Conservation (phyloP, 2,797 vertebrate species). For the Tachyglossus aculeatus region DNA sequence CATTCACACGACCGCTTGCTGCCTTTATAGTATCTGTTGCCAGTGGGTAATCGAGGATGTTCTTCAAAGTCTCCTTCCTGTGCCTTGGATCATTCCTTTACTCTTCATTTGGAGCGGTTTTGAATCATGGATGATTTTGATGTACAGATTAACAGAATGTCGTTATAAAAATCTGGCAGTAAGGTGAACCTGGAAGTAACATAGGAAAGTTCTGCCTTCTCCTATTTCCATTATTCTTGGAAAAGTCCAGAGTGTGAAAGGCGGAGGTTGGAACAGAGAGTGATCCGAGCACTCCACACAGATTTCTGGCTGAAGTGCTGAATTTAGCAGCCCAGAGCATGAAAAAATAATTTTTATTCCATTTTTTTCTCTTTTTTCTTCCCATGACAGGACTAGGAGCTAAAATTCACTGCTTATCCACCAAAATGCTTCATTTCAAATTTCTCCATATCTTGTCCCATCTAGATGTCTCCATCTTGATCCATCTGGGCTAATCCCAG, state of each 20-base stretch:
- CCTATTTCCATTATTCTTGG: conserved; percentile 65
- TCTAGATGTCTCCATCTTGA: neutral
- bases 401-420: neutral
- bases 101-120: neutral
- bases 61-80: neutral
- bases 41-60: conserved; percentile 29
- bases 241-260: conserved; percentile 16
- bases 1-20: neutral
- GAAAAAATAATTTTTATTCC: conserved; percentile 41
- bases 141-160: conserved; percentile 34
- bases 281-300: neutral
- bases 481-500: no score
- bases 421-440: neutral
- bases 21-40: fast-evolving
- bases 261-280: neutral
- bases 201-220: conserved; percentile 57
- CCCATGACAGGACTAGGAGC: neutral
- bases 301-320: conserved; percentile 27
- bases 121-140: neutral
- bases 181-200: conserved; percentile 23
- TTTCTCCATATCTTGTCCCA: neutral
- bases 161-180: conserved; percentile 45
- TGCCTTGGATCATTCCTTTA: no score
- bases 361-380: neutral
- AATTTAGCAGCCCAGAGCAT: conserved; percentile 41